Conservation (phyloP, 2,888 invertebrate genomes). For the Gymnosoma rotundatum region DNA sequence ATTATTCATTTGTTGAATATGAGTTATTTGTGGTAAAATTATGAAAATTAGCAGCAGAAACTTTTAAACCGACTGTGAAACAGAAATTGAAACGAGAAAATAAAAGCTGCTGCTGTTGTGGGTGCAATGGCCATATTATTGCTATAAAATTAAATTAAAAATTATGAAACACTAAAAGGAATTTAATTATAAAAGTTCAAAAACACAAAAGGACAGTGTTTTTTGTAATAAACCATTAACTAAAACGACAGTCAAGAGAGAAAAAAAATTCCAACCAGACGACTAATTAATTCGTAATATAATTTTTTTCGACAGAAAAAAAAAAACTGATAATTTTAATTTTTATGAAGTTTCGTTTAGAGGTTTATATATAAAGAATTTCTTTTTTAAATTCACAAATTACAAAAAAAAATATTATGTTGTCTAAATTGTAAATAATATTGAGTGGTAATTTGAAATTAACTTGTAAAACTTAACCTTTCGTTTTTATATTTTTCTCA, state of each 20-base stretch:
- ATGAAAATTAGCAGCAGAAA: constrained; percentile 43
- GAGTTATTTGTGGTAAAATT: constrained; percentile 58
- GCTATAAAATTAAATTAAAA: constrained; percentile 40
- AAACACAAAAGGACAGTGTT: neutral
- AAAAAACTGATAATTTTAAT: too few relatives aligned
- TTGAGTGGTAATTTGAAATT: too few relatives aligned
- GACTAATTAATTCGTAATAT: neutral
- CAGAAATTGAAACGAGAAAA: neutral
- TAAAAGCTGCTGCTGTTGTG: neutral
- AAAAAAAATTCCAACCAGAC: neutral
- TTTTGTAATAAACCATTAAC: neutral
- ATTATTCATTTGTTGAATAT: constrained; percentile 25
- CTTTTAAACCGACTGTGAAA: constrained; percentile 7
- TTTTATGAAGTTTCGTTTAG: too few relatives aligned
- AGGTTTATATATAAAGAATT: too few relatives aligned
- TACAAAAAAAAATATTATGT: too few relatives aligned
- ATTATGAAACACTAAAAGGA: constrained; percentile 40
- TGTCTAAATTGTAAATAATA: too few relatives aligned
- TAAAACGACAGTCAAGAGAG: neutral
- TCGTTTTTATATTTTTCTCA: too few relatives aligned
- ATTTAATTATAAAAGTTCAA: constrained; percentile 60
- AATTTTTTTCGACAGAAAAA: too few relatives aligned
- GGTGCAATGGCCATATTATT: neutral
- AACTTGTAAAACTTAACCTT: too few relatives aligned
- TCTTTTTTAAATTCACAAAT: too few relatives aligned